Evolutionary conservation across 2,888 invertebrate species (phyloP).

Genomic region (Caenorhabditis afra): DNA sequence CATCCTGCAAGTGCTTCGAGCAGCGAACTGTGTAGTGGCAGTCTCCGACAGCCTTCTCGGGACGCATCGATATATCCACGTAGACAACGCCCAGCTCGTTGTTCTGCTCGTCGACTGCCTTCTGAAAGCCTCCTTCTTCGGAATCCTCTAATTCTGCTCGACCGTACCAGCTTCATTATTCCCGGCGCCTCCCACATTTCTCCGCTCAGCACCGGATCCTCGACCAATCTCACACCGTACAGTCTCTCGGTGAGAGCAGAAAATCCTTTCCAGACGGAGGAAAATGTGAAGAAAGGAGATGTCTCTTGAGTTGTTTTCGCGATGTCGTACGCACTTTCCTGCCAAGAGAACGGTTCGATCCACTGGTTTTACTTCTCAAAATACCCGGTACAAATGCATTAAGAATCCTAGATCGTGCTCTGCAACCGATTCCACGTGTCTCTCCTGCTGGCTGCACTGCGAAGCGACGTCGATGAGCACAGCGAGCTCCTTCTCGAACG

Average conservation of each 20-base stretch:
- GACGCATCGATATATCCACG: conserved; percentile 94
- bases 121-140: conserved; percentile 42
- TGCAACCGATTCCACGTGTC: conserved; percentile 20
- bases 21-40: conserved; percentile 99
- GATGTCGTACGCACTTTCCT: conserved; percentile 61
- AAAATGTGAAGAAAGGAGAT: conserved; percentile 54
- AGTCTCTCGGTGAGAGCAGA: conserved; percentile 89
- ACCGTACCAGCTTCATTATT: conserved; percentile 57
- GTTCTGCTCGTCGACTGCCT: conserved; percentile 86
- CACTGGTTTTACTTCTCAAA: not conserved
- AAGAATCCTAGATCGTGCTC: conserved; percentile 72
- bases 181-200: conserved; percentile 62
- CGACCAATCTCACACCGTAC: conserved; percentile 88
- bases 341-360: not conserved
- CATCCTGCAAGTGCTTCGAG: conserved; percentile 85
- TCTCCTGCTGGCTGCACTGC: conserved; percentile 55
- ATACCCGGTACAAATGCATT: conserved; percentile 67
- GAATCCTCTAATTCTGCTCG: not conserved
- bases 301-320: conserved; percentile 31
- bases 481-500: conserved; percentile 71
- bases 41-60: conserved; percentile 94
- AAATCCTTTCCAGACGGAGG: conserved; percentile 85
- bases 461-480: conserved; percentile 66
- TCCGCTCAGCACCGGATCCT: conserved; percentile 81
- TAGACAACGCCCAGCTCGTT: conserved; percentile 92